Evolutionary conservation across 2,797 vertebrate species (phyloP).

Genomic region (Chaetophractus vellerosus): DNA sequence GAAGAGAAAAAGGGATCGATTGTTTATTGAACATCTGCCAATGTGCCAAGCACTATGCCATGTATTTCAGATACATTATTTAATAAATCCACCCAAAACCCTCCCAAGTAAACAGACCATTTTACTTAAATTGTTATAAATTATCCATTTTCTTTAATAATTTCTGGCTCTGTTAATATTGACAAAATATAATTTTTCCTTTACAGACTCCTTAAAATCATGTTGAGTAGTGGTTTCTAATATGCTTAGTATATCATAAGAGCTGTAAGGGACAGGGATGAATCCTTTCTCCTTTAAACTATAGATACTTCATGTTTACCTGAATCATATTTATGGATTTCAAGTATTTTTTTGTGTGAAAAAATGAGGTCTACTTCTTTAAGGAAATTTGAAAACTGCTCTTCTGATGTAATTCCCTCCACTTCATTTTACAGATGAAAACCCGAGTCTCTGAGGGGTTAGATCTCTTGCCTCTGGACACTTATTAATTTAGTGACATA

Average conservation of each 20-base stretch:
- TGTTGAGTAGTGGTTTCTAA: background rate
- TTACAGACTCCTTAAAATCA: background rate
- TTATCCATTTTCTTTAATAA: background rate
- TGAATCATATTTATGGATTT: background rate
- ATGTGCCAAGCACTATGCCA: background rate
- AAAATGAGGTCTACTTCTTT: background rate
- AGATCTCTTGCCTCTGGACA: background rate
- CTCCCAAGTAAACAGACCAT: background rate
- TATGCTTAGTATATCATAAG: background rate
- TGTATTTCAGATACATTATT: background rate
- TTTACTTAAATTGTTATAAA: background rate
- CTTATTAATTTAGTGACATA: background rate
- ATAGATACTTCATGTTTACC: background rate
- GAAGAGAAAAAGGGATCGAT: background rate
- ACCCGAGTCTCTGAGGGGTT: background rate
- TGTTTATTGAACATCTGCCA: background rate
- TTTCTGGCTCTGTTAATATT: background rate
- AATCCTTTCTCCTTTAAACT: background rate
- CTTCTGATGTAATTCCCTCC: background rate
- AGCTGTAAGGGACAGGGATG: too few relatives aligned
- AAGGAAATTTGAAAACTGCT: background rate
- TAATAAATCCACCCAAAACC: background rate
- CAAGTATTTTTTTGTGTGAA: background rate
- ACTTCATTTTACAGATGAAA: slow-evolving; percentile 28
- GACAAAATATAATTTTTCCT: background rate